Percentiles rank a stretch among this genome's conserved stretches.
These are phyloP conservation scores for Cheumatopsyche charites DNA, from an alignment of 1,140 invertebrate species.

Conservation along the genomic window DNA sequence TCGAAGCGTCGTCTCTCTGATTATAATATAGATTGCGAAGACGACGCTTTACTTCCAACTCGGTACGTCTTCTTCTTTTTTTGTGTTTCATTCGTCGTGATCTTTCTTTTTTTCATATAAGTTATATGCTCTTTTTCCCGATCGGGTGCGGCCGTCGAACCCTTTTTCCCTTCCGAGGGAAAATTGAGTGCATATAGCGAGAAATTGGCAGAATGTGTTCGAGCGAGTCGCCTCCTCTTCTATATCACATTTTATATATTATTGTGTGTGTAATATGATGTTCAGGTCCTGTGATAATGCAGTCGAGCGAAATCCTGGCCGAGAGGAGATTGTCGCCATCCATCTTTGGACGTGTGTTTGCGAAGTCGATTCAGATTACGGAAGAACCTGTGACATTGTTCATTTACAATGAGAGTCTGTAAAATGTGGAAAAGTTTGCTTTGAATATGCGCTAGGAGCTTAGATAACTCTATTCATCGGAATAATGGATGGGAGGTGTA, in stretches of 20 bases:
- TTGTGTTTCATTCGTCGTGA: constrained; percentile 22
- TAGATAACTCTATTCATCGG: too few species aligned
- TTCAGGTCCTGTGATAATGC: constrained; percentile 11
- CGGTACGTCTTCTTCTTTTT: background rate
- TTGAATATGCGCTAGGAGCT: too few species aligned
- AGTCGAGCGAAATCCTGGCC: constrained; percentile 17
- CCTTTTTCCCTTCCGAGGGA: background rate
- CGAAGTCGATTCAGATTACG: background rate
- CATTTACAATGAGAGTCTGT: too few species aligned
- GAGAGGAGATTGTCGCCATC: constrained; percentile 19
- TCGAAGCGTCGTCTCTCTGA: background rate
- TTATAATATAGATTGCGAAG: constrained; percentile 23
- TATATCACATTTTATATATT: background rate
- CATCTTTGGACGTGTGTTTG: constrained; percentile 13
- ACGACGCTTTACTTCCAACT: background rate
- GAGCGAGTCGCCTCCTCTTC: constrained; percentile 4
- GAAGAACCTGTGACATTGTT: too few species aligned
- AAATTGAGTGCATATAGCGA: constrained; percentile 29
- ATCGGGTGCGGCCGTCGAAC: background rate
- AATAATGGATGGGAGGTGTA: too few species aligned
- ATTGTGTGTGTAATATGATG: background rate
- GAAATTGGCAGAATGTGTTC: constrained; percentile 28
- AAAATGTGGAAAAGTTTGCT: too few species aligned
- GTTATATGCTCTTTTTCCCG: too few species aligned
- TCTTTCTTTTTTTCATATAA: background rate